Base-by-base conservation (phyloP, 2,888 invertebrate species). In the Thysanoteuthis rhombus region DNA sequence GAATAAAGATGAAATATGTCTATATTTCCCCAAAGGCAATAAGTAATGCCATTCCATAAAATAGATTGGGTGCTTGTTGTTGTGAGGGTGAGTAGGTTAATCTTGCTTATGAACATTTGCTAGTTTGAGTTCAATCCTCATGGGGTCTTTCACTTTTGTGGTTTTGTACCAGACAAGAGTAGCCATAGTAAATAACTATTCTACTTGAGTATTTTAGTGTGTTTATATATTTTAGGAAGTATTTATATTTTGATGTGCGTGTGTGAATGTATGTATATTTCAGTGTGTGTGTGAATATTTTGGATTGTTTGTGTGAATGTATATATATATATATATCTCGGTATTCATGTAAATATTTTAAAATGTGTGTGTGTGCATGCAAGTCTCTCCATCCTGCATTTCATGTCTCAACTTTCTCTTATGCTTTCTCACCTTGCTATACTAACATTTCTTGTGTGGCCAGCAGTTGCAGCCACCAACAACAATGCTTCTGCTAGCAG, bases 331-430 rank as follows among this genome's bases (percentile, higher is more conserved):
- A 28, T 28, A 25, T 58, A 58, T 58, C 6, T 58, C 1, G 25
- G 10, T 58, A 10, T 32, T 5, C 32, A 10, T 58, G 8, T 28
- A 28, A n/a, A n/a, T n/a, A 28, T 52, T 75, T n/a, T 75, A 12
- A n/a, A 16, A 16, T 75, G n/a, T 75, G n/a, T 12, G n/a, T 75
- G n/a, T 75, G n/a, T n/a, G n/a, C n/a, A 8, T 32, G 4, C 8
- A 16, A 4, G 32, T n/a, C 10, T n/a, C 12, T n/a, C n/a, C 93
- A 89, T 94, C 94, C 25, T 90, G 94, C 22, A 95, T 94, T 39
- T 93, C 19, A n/a, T 36, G n/a, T 89, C 52, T 42, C 25, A 32
- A 36, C 39, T 42, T 32, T 92, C 92, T 92, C n/a, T 39, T 89
- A 28, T 28, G 16, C 89, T 93, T 19, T 47, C 42, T 93, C 45